These are phyloP conservation scores for Hipposideros larvatus DNA, from an alignment of 2,797 vertebrate species.

Conservation along the genomic window DNA sequence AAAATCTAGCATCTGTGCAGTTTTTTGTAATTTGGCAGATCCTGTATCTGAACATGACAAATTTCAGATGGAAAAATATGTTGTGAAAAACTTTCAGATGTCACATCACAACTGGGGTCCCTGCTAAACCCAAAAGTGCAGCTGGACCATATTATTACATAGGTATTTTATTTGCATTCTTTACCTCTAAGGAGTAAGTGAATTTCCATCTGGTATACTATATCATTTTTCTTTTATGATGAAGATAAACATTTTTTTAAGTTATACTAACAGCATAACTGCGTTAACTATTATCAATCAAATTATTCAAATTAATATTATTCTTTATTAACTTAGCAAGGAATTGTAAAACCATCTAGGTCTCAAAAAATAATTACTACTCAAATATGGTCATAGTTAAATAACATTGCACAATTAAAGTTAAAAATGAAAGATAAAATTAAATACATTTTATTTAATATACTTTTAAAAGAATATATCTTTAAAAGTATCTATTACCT, in stretches of 20 bases:
- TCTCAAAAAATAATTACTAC: neutral
- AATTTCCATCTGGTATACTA: conserved; percentile 55
- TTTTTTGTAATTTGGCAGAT: conserved; percentile 59
- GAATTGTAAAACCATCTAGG: neutral
- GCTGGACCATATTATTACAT: conserved; percentile 60
- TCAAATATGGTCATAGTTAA: neutral
- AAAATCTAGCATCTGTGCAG: conserved; percentile 47
- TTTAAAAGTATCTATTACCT: neutral
- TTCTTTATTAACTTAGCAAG: conserved; percentile 18
- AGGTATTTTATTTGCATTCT: conserved; percentile 64
- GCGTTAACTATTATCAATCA: neutral
- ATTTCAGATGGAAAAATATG: conserved; percentile 71
- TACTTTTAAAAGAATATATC: neutral
- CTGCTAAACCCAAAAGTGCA: conserved; percentile 24
- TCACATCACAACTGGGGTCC: conserved; percentile 50
- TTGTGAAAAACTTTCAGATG: conserved; percentile 59
- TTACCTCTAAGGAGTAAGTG: conserved; percentile 50
- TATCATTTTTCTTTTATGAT: conserved; percentile 51
- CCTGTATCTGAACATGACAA: conserved; percentile 43
- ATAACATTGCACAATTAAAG: neutral
- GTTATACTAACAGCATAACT: neutral
- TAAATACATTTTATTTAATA: neutral
- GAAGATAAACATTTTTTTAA: conserved; percentile 32
- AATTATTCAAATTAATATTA: conserved; percentile 10
- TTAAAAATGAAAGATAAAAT: neutral